A percentile compares a stretch with the other conserved stretches of the same genome.
Evolutionary conservation across 2,888 invertebrate genomes (phyloP).

Genomic region (Troides oblongomaculatus): DNA sequence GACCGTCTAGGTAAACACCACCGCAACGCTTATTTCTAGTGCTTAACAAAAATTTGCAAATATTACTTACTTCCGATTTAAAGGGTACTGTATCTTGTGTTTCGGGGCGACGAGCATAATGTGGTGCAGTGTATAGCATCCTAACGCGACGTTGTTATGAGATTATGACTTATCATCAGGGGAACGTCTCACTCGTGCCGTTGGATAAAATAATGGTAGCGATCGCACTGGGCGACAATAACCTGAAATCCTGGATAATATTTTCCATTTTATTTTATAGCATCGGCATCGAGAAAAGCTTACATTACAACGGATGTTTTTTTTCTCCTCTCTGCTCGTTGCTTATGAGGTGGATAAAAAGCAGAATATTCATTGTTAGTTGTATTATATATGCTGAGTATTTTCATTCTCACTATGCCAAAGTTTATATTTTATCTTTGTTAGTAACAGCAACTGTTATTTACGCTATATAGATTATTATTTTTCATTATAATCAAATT

Average conservation of each 20-base stretch:
- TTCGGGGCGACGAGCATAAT: too few species aligned
- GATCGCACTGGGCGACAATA: not conserved
- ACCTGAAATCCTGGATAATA: constrained; percentile 16
- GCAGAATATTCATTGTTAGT: constrained; percentile 58
- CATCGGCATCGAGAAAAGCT: constrained; percentile 11
- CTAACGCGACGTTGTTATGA: too few species aligned
- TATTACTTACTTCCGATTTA: too few species aligned
- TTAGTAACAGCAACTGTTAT: not conserved
- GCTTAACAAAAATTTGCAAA: too few species aligned
- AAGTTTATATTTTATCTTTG: not conserved
- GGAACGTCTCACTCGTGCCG: too few species aligned
- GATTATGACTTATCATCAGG: too few species aligned
- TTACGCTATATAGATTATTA: not conserved
- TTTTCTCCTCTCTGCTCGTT: constrained; percentile 1
- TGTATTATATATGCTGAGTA: constrained; percentile 43
- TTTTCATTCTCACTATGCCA: not conserved
- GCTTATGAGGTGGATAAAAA: constrained; percentile 43
- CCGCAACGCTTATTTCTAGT: too few species aligned
- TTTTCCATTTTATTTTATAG: constrained; percentile 19
- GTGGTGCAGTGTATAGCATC: too few species aligned
- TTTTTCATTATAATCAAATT: not conserved
- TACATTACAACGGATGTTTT: constrained; percentile 14
- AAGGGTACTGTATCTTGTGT: too few species aligned
- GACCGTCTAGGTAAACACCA: too few species aligned
- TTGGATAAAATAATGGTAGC: not conserved